Base-by-base conservation (phyloP, 2,888 invertebrate species). In the Brachyopa scutellaris region DNA sequence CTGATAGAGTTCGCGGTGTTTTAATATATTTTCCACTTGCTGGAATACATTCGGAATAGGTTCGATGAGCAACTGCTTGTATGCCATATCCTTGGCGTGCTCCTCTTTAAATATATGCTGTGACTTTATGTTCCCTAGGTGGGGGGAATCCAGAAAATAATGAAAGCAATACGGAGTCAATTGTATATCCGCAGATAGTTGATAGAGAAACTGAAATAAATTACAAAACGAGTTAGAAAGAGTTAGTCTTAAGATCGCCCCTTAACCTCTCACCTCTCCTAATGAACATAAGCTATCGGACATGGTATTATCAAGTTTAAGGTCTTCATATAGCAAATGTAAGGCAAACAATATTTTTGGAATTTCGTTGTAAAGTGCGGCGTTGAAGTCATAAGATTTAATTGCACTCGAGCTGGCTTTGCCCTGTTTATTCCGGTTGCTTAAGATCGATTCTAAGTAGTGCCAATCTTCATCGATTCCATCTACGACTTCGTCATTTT, bases 281-380 rank as follows among this genome's bases (percentile, higher is more conserved):
- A 98, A 87, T 0, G 94, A 92, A 62, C 93, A 92, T 78, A 96
- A 88, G 85, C 95, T 94, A 67, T 93, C 93, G 49, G 93, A 92
- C 84, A 95, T 90, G 0, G 95, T 91, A 0, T 93, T 92, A 86
- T 97, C 95, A 67, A 98, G 89, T 88, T 98, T 98, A 2, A 97
- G 91, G 87, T 98, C 97, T 92, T 98, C 98, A 87, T 98, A 98
- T 0, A 97, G 92, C 26, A 98, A 91, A 91, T 98, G 98, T 31
- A 98, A 91, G 0, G 95, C 93, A 88, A 94, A 96, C 69, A 97
- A 92, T 26, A 97, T 92, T 61, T 95, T 92, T 4, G 95, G 92
- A 8, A 96, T 93, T 85, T 95, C 93, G 0, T 94, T 92, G 86
- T 96, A 97, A 1, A 97, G 90, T 0, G 94, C 88, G 0, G 95